These are phyloP conservation scores for Spheniscus humboldti DNA, from an alignment of 2,797 vertebrate species.

Conservation along the genomic window DNA sequence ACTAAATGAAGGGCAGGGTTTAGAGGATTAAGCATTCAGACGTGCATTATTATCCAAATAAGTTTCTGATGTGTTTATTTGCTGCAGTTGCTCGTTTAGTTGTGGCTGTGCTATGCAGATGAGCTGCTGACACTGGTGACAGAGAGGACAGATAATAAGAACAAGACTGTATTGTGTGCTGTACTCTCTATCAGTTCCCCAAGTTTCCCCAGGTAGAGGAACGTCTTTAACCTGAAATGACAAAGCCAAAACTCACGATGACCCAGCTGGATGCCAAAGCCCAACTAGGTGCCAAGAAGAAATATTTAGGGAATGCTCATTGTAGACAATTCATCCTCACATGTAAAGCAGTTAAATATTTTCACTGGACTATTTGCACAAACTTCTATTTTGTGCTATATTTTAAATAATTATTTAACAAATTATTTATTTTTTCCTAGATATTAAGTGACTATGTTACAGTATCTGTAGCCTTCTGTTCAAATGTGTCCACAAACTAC, in stretches of 20 bases:
- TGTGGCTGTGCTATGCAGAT: not conserved
- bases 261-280: not conserved
- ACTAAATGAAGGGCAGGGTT: not conserved
- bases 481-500: fast-evolving
- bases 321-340: not conserved
- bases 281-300: not conserved
- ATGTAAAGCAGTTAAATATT: not conserved
- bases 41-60: not conserved
- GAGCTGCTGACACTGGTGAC: constrained; percentile 11
- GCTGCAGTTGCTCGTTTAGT: not conserved
- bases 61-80: not conserved
- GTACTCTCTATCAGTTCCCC: not conserved
- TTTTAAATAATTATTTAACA: not conserved
- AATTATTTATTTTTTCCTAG: not conserved
- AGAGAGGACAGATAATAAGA: not conserved
- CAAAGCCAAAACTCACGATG: not conserved
- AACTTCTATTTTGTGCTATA: not conserved
- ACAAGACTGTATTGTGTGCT: not conserved
- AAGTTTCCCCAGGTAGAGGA: not conserved
- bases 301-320: not conserved
- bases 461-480: not conserved
- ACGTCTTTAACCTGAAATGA: not conserved
- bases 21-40: not conserved
- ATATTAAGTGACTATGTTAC: not conserved
- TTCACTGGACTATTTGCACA: not conserved